Base-by-base conservation (phyloP, 2,113 vertebrate genomes). In the Urocynchramus pylzowi region DNA sequence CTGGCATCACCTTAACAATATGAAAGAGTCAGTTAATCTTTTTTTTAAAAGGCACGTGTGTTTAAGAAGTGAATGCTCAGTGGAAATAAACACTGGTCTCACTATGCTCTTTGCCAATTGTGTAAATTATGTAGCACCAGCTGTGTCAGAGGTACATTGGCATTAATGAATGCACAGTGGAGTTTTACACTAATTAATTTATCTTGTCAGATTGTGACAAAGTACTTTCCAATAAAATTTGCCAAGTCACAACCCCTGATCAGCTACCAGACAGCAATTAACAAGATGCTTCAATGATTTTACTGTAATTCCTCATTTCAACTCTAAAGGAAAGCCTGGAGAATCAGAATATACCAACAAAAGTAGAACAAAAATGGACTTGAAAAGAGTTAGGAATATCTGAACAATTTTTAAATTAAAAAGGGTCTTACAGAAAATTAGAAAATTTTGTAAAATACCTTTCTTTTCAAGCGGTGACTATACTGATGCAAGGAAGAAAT, bases 151-250 rank as follows among this genome's bases (percentile, higher is more conserved):
- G 50, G 17, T n/a, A 59, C 3, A 2, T 24, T 2, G 11, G 17
- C 57, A 50, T 65, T 93, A 91, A 90, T 77, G 54, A 88, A 77
- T 47, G 31, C 56, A 59, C 1, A 2, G 42, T 67, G 54, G 67
- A 56, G 64, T 93, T 88, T 91, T 86, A 74, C 63, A 70, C 50
- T 90, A 88, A 94, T 93, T 95, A 93, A 92, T 92, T 94, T 88
- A 52, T 77, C 75, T 73, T 91, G 67, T 93, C 79, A 86, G 71
- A 74, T 80, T 91, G 54, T 91, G 71, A 93, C 39, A 86, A 93
- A 88, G 41, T 91, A 52, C 35, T 94, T 95, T 80, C 33, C 42
- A 63, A 35, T 70, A 57, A n/a, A 82, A 94, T 69, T 54, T 95
- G 59, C 56, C 30, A 20, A 86, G 60, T 86, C 68, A 80, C 22